A percentile compares a stretch with the other conserved stretches of the same genome.
Evolutionary conservation across 1,140 invertebrate genomes (phyloP).

Genomic region (Archegozetes longisetosus): DNA sequence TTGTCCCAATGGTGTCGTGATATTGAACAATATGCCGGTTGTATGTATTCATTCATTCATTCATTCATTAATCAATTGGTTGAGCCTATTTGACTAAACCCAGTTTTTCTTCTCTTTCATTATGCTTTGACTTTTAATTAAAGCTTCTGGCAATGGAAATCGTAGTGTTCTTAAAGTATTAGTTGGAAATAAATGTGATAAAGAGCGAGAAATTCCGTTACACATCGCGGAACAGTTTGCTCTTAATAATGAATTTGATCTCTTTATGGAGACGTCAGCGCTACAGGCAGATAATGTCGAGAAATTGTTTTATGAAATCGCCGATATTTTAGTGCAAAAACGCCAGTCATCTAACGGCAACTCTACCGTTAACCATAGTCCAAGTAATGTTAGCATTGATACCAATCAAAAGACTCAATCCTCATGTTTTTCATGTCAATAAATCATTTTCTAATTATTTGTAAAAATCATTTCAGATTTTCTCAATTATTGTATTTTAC

Average conservation of each 20-base stretch:
- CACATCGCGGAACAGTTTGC: slow-evolving; percentile 93
- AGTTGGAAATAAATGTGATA: slow-evolving; percentile 79
- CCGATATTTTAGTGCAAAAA: slow-evolving; percentile 29
- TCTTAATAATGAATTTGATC: slow-evolving; percentile 83
- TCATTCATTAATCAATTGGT: neutral
- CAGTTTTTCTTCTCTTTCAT: too few relatives aligned
- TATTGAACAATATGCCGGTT: slow-evolving; percentile 83
- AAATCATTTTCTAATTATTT: too few relatives aligned
- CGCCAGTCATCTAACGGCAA: too few relatives aligned
- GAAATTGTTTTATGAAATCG: slow-evolving; percentile 86
- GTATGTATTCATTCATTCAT: slow-evolving; percentile 30
- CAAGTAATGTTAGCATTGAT: too few relatives aligned
- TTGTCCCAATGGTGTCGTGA: slow-evolving; percentile 85
- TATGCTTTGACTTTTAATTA: too few relatives aligned
- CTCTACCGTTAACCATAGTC: too few relatives aligned
- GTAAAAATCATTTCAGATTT: too few relatives aligned
- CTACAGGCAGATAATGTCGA: slow-evolving; percentile 97
- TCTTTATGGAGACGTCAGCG: slow-evolving; percentile 89
- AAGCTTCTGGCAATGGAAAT: neutral
- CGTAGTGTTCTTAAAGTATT: slow-evolving; percentile 12
- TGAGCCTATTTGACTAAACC: neutral
- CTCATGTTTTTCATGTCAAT: too few relatives aligned
- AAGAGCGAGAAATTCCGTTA: slow-evolving; percentile 80
- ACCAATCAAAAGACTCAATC: too few relatives aligned
- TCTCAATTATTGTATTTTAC: too few relatives aligned